Evolutionary conservation across 2,797 vertebrate genomes (phyloP).

Genomic region (Danio choprae): DNA sequence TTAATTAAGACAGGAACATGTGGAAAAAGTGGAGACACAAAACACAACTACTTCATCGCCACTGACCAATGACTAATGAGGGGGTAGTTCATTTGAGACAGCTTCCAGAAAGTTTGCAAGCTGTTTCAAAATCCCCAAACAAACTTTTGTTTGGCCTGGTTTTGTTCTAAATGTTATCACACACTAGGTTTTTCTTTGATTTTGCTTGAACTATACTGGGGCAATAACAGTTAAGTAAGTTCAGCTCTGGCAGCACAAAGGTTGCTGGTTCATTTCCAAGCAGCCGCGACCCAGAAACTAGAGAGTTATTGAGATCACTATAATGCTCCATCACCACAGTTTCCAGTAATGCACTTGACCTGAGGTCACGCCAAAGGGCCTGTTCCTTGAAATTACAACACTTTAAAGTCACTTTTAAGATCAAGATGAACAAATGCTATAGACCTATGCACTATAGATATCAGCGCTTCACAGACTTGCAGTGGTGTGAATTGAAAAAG

Average conservation of each 20-base stretch:
- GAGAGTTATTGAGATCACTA: slow-evolving; percentile 11
- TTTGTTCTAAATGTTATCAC: no score
- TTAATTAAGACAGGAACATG: no score
- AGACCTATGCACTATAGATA: neutral
- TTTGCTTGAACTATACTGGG: no score
- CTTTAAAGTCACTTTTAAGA: slow-evolving; percentile 1
- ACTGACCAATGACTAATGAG: no score
- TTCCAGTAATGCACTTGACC: slow-evolving; percentile 37
- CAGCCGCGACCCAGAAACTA: neutral
- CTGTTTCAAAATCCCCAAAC: no score
- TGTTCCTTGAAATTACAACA: neutral
- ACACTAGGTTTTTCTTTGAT: no score
- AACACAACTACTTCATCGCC: no score
- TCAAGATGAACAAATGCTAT: slow-evolving; percentile 8
- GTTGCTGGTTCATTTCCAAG: slow-evolving; percentile 33
- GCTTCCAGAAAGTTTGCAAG: no score
- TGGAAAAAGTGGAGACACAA: no score
- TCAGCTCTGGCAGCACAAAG: slow-evolving; percentile 16
- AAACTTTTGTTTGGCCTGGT: no score
- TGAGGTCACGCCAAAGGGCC: neutral
- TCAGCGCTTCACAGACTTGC: slow-evolving; percentile 7
- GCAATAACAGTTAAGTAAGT: neutral
- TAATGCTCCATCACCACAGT: slow-evolving; percentile 17
- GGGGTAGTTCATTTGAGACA: no score
- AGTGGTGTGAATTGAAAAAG: slow-evolving; percentile 33